A percentile compares a stretch with the other conserved stretches of the same genome.
Conservation (phyloP, 2,113 vertebrate species). For the Lichenostomus cassidix region DNA sequence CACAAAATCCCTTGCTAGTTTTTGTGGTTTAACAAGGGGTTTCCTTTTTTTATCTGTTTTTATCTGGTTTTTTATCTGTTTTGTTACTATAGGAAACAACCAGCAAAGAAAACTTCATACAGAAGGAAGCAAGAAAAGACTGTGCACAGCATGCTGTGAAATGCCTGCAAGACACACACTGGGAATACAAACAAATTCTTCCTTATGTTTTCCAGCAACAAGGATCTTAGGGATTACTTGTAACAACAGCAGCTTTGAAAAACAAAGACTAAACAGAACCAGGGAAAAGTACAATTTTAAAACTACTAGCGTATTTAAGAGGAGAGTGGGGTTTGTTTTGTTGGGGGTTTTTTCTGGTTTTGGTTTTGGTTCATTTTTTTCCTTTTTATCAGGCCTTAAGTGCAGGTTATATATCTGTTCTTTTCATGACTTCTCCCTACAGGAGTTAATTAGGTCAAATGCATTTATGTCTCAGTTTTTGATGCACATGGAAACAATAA, state of each 20-base stretch:
- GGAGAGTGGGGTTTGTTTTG: background rate
- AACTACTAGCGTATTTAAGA: background rate
- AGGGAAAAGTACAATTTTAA: background rate
- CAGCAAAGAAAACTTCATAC: background rate
- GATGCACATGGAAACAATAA: background rate
- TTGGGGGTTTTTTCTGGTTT: fast-evolving
- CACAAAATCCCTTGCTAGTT: background rate
- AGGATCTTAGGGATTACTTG: background rate
- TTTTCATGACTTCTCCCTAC: background rate
- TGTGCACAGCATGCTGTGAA: background rate
- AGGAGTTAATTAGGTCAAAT: background rate
- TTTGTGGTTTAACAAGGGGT: background rate
- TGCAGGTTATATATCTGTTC: background rate
- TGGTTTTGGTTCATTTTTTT: background rate
- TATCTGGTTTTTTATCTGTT: slow-evolving; percentile 6
- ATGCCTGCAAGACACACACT: slow-evolving; percentile 2
- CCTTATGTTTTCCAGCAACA: slow-evolving; percentile 20
- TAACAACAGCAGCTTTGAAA: background rate
- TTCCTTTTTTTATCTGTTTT: slow-evolving; percentile 5
- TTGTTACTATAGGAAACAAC: slow-evolving; percentile 26
- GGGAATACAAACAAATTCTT: slow-evolving; percentile 31
- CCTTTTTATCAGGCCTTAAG: background rate
- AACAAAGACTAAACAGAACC: background rate
- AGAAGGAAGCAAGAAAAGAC: background rate
- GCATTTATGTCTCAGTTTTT: background rate